These are phyloP conservation scores for Drosophila subobscura DNA, from an alignment of 1,140 invertebrate species.

Conservation along the genomic window DNA sequence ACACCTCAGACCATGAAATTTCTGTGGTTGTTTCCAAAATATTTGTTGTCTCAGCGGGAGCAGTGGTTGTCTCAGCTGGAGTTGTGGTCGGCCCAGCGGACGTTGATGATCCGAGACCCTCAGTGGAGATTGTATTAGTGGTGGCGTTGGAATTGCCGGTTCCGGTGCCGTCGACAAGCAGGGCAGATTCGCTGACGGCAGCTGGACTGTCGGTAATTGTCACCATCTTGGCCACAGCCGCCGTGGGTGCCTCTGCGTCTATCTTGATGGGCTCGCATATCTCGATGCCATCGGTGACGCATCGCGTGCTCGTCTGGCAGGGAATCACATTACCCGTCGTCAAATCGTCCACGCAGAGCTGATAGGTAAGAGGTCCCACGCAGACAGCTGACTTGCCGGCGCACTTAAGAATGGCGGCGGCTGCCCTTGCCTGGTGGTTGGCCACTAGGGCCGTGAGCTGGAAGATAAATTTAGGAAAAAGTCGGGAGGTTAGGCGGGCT, in stretches of 20 bases:
- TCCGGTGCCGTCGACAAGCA: conserved; percentile 41
- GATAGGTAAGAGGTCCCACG: conserved; percentile 64
- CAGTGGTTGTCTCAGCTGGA: conserved; percentile 8
- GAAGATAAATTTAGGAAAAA: conserved; percentile 1
- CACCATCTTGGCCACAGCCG: conserved; percentile 55
- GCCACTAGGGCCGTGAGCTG: conserved; percentile 56
- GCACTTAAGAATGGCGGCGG: conserved; percentile 60
- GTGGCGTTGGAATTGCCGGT: neutral
- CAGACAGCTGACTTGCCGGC: conserved; percentile 63
- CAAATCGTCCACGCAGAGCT: conserved; percentile 48
- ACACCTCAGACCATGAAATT: neutral
- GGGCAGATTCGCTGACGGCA: conserved; percentile 36
- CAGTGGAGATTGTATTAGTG: conserved; percentile 19
- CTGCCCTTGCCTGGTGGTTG: conserved; percentile 36
- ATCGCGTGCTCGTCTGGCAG: conserved; percentile 60
- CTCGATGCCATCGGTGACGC: conserved; percentile 71
- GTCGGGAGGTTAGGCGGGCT: conserved; percentile 33
- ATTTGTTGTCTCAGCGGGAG: conserved; percentile 15
- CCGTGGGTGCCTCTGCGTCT: conserved; percentile 36
- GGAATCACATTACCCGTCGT: conserved; percentile 42
- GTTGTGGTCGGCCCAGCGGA: conserved; percentile 8
- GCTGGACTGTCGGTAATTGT: conserved; percentile 57
- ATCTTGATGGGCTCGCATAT: conserved; percentile 67
- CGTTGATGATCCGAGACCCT: neutral
- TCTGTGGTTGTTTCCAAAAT: neutral